Percentiles rank a stretch among this genome's conserved stretches.
phyloP scores from a whole-genome alignment of 2,888 invertebrate genomes.

The Dryadula phaetusa region DNA sequence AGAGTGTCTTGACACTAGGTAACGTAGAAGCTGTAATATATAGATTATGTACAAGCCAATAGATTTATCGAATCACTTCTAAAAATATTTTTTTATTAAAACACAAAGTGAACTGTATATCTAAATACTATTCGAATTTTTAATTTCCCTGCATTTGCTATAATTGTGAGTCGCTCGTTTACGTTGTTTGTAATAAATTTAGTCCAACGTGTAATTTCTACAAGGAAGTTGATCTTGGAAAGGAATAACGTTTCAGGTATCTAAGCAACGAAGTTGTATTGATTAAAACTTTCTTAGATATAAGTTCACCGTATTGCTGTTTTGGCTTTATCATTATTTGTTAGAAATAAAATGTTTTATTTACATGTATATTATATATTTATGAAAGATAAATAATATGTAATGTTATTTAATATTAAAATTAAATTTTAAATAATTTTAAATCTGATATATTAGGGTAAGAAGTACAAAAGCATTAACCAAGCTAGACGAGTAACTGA shows the following conservation, averaged over 20 bases:
- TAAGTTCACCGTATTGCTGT: neutral
- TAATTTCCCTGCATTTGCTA: neutral
- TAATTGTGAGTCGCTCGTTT: neutral
- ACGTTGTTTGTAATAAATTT: slow-evolving; percentile 2
- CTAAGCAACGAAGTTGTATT: slow-evolving; percentile 29
- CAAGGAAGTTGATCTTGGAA: slow-evolving; percentile 11
- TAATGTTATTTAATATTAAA: too few species aligned
- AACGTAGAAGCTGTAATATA: too few species aligned
- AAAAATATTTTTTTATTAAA: too few species aligned
- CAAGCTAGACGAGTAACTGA: too few species aligned
- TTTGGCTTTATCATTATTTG: neutral
- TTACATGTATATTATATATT: neutral
- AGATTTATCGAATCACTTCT: too few species aligned
- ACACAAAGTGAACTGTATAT: neutral
- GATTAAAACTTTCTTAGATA: slow-evolving; percentile 32
- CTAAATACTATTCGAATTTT: neutral
- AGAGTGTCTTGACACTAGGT: too few species aligned
- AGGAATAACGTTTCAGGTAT: slow-evolving; percentile 15
- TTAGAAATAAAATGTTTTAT: neutral
- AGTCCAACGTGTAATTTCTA: neutral
- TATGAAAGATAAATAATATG: too few species aligned
- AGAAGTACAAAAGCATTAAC: too few species aligned
- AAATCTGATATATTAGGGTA: too few species aligned
- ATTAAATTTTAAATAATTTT: too few species aligned
- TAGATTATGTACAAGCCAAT: too few species aligned